These are phyloP conservation scores for Oncorhynchus kisutch DNA, from an alignment of 2,113 vertebrate species.

Conservation along the genomic window DNA sequence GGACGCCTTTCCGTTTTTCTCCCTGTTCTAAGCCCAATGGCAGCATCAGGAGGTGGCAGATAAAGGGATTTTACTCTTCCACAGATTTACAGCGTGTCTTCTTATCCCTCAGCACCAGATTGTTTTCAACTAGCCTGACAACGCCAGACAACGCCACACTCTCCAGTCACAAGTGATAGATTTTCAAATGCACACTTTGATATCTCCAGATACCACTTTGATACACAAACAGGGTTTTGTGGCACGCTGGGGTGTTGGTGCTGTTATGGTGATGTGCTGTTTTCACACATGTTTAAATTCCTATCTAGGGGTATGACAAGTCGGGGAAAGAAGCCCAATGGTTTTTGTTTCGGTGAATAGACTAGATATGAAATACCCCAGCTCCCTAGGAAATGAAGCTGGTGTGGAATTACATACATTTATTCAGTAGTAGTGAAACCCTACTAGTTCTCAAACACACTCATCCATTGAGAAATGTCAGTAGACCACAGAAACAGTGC, in stretches of 20 bases:
- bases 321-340: neutral
- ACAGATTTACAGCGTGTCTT: slow-evolving; percentile 60
- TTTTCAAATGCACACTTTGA: slow-evolving; percentile 4
- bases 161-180: slow-evolving; percentile 3
- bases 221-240: neutral
- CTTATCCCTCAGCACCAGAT: slow-evolving; percentile 39
- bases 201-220: neutral
- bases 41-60: slow-evolving; percentile 64
- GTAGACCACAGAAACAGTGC: no score
- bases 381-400: no score
- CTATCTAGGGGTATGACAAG: neutral
- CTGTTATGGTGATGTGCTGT: neutral
- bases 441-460: neutral
- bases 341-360: neutral
- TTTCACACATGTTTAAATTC: neutral
- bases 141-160: neutral
- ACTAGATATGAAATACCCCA: neutral
- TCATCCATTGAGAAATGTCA: neutral
- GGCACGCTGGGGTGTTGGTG: neutral
- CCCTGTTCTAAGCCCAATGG: slow-evolving; percentile 61
- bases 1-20: slow-evolving; percentile 51
- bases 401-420: slow-evolving; percentile 26
- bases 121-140: slow-evolving; percentile 49
- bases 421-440: slow-evolving; percentile 38
- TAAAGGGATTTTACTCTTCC: slow-evolving; percentile 70